Percentiles rank a stretch among this genome's conserved stretches.
Conservation (phyloP, 2,113 vertebrate species). For the Madoqua kirkii region DNA sequence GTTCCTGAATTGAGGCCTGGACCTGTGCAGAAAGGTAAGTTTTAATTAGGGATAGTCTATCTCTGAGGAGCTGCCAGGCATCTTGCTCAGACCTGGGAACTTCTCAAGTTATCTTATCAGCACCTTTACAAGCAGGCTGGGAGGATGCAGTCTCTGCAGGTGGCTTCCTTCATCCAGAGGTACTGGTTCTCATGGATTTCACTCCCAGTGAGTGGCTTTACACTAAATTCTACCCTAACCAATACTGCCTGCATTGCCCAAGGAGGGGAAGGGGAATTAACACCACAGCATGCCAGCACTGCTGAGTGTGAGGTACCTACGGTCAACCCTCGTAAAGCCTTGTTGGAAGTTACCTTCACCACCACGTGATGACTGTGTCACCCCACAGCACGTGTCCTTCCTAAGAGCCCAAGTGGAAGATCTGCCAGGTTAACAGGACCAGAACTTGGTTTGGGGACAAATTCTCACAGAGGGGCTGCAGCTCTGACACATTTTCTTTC, state of each 20-base stretch:
- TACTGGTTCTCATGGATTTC: not conserved
- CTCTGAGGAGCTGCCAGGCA: not conserved
- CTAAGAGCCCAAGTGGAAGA: not conserved
- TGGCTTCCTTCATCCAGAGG: not conserved
- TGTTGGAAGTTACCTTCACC: not conserved
- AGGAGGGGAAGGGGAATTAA: not conserved
- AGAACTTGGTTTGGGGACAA: not conserved
- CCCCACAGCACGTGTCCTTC: not conserved
- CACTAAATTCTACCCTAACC: not conserved
- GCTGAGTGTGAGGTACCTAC: not conserved
- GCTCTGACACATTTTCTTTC: not conserved
- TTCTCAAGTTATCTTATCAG: not conserved
- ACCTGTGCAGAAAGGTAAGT: not conserved
- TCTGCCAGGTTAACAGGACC: not conserved
- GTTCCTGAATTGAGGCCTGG: not conserved
- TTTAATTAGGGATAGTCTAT: not conserved
- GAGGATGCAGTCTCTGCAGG: not conserved
- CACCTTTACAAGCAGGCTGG: not conserved
- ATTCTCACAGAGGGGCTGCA: not conserved
- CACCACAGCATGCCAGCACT: not conserved
- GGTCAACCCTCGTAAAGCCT: not conserved
- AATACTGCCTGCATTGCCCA: not conserved
- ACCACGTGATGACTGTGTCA: too few species aligned
- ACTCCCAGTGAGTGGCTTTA: not conserved
- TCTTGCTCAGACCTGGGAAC: not conserved